phyloP scores from a whole-genome alignment of 2,113 vertebrate genomes.

The Calyptommatus sinebrachiatus region DNA sequence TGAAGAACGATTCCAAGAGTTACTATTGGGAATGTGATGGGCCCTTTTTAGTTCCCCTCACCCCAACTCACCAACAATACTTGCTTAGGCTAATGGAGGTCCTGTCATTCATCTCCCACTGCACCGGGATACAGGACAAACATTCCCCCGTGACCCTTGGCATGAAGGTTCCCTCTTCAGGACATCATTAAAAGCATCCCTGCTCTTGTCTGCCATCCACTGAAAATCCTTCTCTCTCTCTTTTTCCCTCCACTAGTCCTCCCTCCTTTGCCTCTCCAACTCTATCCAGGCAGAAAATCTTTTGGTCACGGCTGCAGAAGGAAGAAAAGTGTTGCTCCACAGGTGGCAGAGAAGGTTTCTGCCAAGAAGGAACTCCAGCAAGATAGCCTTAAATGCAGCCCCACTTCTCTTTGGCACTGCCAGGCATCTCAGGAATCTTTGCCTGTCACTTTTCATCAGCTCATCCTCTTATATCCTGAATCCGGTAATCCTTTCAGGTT shows the following conservation, averaged over 20 bases:
- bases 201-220: conserved; percentile 73
- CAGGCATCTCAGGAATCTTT: conserved; percentile 50
- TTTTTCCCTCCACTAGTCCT: conserved; percentile 56
- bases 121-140: conserved; percentile 89
- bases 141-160: conserved; percentile 82
- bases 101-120: conserved; percentile 88
- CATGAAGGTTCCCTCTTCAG: conserved; percentile 80
- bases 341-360: conserved; percentile 73
- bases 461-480: conserved; percentile 55
- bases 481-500: conserved; percentile 61
- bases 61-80: conserved; percentile 69
- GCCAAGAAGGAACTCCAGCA: conserved; percentile 85
- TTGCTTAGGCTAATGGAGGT: conserved; percentile 93
- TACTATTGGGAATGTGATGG: conserved; percentile 88
- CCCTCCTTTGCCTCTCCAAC: neutral
- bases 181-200: conserved; percentile 86
- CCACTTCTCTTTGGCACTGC: conserved; percentile 48
- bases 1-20: conserved; percentile 76
- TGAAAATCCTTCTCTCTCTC: conserved; percentile 59
- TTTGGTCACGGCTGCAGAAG: conserved; percentile 63
- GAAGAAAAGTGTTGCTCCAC: conserved; percentile 79
- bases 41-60: conserved; percentile 48
- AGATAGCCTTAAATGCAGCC: conserved; percentile 63
- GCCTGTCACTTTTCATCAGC: conserved; percentile 65
- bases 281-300: conserved; percentile 68